Conservation (phyloP, 2,113 vertebrate genomes). For the Xenus cinereus region DNA sequence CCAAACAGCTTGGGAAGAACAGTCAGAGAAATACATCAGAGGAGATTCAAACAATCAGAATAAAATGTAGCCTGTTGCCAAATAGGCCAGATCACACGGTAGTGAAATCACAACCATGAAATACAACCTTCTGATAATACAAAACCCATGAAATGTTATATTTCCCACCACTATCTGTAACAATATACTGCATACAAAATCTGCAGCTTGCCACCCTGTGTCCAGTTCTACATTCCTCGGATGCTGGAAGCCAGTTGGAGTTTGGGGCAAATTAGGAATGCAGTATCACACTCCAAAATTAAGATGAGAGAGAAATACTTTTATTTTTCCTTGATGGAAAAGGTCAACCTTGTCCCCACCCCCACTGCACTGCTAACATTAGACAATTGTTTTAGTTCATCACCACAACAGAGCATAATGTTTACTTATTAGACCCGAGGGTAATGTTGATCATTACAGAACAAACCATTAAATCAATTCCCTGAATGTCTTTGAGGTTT, state of each 20-base stretch:
- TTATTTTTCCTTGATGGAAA: constrained; percentile 51
- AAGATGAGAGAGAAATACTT: constrained; percentile 50
- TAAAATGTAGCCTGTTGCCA: not conserved
- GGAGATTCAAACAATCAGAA: not conserved
- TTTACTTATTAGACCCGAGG: constrained; percentile 69
- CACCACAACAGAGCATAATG: constrained; percentile 63
- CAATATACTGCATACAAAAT: not conserved
- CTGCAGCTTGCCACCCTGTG: constrained; percentile 20
- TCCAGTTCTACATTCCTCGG: constrained; percentile 11
- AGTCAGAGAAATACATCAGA: not conserved
- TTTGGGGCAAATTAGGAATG: constrained; percentile 58
- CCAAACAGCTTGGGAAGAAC: not conserved
- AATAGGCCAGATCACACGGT: not conserved
- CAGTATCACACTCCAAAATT: not conserved
- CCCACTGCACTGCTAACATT: constrained; percentile 26
- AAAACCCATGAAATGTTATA: not conserved
- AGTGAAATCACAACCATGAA: constrained; percentile 27
- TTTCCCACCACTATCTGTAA: constrained; percentile 38
- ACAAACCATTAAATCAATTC: constrained; percentile 71
- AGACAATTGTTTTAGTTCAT: constrained; percentile 66
- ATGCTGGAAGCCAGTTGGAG: constrained; percentile 17
- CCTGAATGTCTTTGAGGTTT: constrained; percentile 58
- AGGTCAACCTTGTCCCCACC: constrained; percentile 48
- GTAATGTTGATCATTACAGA: constrained; percentile 64
- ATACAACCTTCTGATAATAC: not conserved